These are phyloP conservation scores for Chromis chromis DNA, from an alignment of 2,797 vertebrate genomes.

Conservation along the genomic window DNA sequence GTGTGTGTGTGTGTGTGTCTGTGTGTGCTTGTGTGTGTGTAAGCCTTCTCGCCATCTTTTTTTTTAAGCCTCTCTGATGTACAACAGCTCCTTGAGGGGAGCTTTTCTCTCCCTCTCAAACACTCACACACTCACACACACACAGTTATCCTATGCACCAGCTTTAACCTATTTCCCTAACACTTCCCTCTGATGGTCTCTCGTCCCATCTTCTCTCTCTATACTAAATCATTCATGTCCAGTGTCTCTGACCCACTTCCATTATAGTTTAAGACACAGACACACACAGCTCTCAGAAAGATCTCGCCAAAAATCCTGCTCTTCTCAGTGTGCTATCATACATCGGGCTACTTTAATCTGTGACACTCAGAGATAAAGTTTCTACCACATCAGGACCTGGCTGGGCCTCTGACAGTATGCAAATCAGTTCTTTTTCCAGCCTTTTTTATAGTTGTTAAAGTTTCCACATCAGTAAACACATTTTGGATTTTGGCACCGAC, in stretches of 20 bases:
- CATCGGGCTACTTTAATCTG: slow-evolving; percentile 46
- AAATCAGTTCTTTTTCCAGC: slow-evolving; percentile 2
- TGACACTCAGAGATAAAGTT: slow-evolving; percentile 26
- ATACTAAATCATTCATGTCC: slow-evolving; percentile 76
- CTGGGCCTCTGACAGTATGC: slow-evolving; percentile 20
- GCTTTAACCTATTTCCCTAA: slow-evolving; percentile 77
- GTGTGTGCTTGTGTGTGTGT: slow-evolving; percentile 29
- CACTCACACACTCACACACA: slow-evolving; percentile 41
- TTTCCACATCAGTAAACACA: slow-evolving; percentile 51
- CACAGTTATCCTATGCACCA: slow-evolving; percentile 64
- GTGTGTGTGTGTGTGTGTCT: slow-evolving; percentile 18
- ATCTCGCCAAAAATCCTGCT: slow-evolving; percentile 31
- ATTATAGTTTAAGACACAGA: slow-evolving; percentile 60
- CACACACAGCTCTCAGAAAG: slow-evolving; percentile 39
- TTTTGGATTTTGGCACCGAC: slow-evolving; percentile 40
- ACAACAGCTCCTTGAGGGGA: slow-evolving; percentile 81
- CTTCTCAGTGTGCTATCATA: slow-evolving; percentile 42
- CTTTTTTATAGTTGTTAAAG: slow-evolving; percentile 21
- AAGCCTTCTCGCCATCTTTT: slow-evolving; percentile 62
- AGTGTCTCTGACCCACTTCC: slow-evolving; percentile 73
- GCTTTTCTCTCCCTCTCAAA: slow-evolving; percentile 69
- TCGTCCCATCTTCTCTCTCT: slow-evolving; percentile 59
- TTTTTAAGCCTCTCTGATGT: slow-evolving; percentile 80
- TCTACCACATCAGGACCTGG: slow-evolving; percentile 27
- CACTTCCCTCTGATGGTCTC: slow-evolving; percentile 64